Evolutionary conservation across 2,113 vertebrate species (phyloP).

Genomic region (Ochotona princeps): DNA sequence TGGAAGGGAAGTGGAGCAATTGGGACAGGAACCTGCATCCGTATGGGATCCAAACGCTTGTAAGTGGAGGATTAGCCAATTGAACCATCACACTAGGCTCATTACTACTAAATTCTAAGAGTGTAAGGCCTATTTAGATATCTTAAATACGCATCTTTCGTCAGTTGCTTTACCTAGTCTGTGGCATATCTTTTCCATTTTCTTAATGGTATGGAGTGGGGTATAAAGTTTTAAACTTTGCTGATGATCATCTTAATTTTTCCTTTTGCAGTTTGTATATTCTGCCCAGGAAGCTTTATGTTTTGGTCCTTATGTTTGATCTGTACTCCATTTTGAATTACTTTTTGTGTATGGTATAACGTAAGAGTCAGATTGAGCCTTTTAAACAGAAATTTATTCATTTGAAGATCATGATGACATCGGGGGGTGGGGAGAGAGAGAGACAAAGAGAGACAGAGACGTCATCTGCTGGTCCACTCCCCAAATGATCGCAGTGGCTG

Average conservation of each 20-base stretch:
- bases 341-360: neutral
- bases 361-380: neutral
- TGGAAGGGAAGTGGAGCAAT: too few species aligned
- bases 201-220: neutral
- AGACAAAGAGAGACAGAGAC: too few species aligned
- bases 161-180: neutral
- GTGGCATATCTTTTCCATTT: neutral
- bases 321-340: neutral
- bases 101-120: neutral
- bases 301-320: neutral
- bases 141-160: neutral
- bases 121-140: neutral
- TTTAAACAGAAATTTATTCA: too few species aligned
- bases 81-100: neutral
- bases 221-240: neutral
- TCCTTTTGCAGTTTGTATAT: neutral
- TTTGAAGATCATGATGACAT: too few species aligned
- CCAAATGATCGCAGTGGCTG: too few species aligned
- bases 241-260: neutral
- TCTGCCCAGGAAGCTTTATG: neutral
- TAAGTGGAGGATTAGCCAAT: neutral
- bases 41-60: too few species aligned
- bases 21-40: too few species aligned
- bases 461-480: too few species aligned
- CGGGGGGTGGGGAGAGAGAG: too few species aligned